Evolutionary conservation across 2,797 vertebrate species (phyloP).

Genomic region (Manis javanica): DNA sequence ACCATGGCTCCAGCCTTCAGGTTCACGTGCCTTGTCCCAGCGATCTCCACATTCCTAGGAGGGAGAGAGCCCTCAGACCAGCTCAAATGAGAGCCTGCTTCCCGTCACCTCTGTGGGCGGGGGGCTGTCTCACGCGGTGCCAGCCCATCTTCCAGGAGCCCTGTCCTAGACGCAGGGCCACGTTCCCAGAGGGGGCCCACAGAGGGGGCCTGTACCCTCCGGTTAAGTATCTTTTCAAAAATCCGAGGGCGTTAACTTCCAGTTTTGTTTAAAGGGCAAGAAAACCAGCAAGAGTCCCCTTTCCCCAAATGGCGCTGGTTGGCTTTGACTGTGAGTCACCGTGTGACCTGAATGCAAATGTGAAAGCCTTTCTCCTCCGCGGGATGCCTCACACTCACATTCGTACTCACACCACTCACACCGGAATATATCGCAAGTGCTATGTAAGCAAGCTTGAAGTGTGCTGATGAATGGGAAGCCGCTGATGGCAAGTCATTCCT

Average conservation of each 20-base stretch:
- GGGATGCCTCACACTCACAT: rapidly evolving
- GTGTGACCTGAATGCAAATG: not conserved
- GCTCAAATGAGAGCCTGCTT: not conserved
- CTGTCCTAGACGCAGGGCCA: not conserved
- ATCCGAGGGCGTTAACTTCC: not conserved
- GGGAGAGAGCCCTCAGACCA: not conserved
- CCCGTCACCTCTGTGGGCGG: not conserved
- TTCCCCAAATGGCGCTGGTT: not conserved
- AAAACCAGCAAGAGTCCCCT: too few species aligned
- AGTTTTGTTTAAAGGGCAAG: not conserved
- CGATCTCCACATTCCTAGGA: not conserved
- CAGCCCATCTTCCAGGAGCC: not conserved
- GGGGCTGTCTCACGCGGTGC: not conserved
- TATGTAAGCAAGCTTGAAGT: not conserved
- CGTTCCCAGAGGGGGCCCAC: too few species aligned
- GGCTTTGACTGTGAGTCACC: rapidly evolving
- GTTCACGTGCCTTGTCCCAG: not conserved
- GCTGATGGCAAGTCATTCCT: too few species aligned
- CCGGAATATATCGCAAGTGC: rapidly evolving
- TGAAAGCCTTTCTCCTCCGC: not conserved
- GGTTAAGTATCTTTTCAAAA: not conserved
- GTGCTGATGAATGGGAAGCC: too few species aligned
- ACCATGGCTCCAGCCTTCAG: not conserved
- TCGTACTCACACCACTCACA: not conserved
- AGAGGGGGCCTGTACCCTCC: not conserved